Evolutionary conservation across 2,888 invertebrate species (phyloP).

Genomic region (Pyralis farinalis): DNA sequence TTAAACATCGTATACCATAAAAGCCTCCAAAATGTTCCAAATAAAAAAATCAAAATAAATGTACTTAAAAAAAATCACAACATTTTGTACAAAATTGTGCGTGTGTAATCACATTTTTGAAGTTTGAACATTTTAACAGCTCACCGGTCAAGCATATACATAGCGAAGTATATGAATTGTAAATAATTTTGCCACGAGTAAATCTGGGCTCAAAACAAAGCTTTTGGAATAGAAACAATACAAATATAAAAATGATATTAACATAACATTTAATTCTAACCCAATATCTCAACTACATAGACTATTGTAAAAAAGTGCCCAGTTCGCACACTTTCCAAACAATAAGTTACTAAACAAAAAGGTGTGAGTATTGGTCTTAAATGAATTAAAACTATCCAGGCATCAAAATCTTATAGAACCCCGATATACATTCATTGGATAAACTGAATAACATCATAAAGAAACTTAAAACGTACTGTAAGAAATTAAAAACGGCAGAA

Average conservation of each 20-base stretch:
- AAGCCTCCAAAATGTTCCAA: slow-evolving; percentile 75
- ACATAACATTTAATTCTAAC: slow-evolving; percentile 6
- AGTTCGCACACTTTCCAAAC: slow-evolving; percentile 16
- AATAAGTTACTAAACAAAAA: slow-evolving; percentile 21
- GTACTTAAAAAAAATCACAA: slow-evolving; percentile 55
- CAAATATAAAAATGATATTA: slow-evolving; percentile 7
- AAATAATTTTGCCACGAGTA: slow-evolving; percentile 1
- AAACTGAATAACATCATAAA: not conserved
- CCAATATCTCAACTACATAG: slow-evolving; percentile 4
- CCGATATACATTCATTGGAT: not conserved
- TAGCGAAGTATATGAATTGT: not conserved
- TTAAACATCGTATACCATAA: slow-evolving; percentile 76
- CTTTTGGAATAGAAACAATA: slow-evolving; percentile 4
- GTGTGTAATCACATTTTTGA: slow-evolving; percentile 35
- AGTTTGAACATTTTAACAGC: slow-evolving; percentile 11
- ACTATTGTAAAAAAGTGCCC: slow-evolving; percentile 11
- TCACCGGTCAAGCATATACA: slow-evolving; percentile 9
- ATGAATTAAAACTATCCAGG: slow-evolving; percentile 3
- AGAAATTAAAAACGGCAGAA: not conserved
- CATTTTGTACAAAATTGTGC: slow-evolving; percentile 55
- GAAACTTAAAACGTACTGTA: not conserved
- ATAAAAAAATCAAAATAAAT: slow-evolving; percentile 52
- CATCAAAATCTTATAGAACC: not conserved
- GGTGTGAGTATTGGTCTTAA: slow-evolving; percentile 22
- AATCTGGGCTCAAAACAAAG: not conserved